phyloP scores from a whole-genome alignment of 2,888 invertebrate species.

The Chymomyza procnemis region DNA sequence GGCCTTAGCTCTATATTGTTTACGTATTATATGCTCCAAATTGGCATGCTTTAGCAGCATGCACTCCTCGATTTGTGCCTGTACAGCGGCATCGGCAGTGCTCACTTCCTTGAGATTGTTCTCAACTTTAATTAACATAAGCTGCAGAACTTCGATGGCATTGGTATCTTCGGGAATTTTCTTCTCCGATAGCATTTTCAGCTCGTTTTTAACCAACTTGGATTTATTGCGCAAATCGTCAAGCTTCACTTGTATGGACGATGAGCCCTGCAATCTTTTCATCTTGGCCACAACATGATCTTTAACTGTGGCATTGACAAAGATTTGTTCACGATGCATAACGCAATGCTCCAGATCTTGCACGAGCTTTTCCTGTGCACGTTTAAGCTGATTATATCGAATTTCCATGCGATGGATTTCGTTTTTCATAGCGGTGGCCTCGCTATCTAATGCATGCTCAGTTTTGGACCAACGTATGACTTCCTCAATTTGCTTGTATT shows the following conservation, averaged over 20 bases:
- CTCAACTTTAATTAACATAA: constrained; percentile 59
- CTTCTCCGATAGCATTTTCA: constrained; percentile 58
- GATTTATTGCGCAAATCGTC: constrained; percentile 82
- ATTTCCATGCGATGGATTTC: constrained; percentile 93
- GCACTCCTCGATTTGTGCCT: constrained; percentile 77
- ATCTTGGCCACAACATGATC: constrained; percentile 79
- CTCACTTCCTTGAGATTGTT: constrained; percentile 64
- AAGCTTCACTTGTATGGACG: constrained; percentile 81
- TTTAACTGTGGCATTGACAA: constrained; percentile 81
- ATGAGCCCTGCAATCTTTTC: constrained; percentile 78
- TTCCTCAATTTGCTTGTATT: constrained; percentile 86
- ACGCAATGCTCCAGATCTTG: constrained; percentile 84
- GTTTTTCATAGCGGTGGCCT: constrained; percentile 86
- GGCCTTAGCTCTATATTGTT: constrained; percentile 56
- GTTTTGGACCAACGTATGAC: constrained; percentile 84
- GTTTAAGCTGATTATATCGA: constrained; percentile 73
- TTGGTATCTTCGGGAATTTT: constrained; percentile 57
- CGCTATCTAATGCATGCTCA: constrained; percentile 84
- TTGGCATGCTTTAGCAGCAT: constrained; percentile 74
- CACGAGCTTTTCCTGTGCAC: constrained; percentile 78
- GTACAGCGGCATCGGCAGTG: constrained; percentile 63
- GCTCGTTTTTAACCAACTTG: constrained; percentile 79
- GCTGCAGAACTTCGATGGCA: constrained; percentile 58
- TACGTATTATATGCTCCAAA: constrained; percentile 54
- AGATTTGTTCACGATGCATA: constrained; percentile 82